Conservation (phyloP, 2,113 vertebrate species). For the Percopsis transmontana region DNA sequence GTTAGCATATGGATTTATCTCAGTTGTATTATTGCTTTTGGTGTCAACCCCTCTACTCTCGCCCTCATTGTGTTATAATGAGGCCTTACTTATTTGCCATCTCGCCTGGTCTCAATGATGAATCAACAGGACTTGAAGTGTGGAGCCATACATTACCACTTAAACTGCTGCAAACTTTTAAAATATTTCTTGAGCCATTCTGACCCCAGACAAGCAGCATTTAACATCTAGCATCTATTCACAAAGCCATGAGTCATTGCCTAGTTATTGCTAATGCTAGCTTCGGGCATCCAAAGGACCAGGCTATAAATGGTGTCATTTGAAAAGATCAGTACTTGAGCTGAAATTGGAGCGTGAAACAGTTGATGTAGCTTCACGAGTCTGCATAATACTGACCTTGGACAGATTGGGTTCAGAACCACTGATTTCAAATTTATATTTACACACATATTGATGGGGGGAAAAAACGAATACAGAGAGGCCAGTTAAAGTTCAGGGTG, state of each 20-base stretch:
- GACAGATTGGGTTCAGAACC: neutral
- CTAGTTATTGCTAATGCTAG: slow-evolving; percentile 33
- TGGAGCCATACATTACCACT: slow-evolving; percentile 18
- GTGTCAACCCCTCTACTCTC: neutral
- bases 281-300: slow-evolving; percentile 36
- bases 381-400: slow-evolving; percentile 3
- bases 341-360: slow-evolving; percentile 6
- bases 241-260: slow-evolving; percentile 40
- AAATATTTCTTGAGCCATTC: slow-evolving; percentile 10
- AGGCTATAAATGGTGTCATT: slow-evolving; percentile 8
- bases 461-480: neutral
- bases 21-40: slow-evolving; percentile 11
- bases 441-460: neutral
- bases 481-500: neutral
- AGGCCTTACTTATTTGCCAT: slow-evolving; percentile 60
- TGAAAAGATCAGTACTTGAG: slow-evolving; percentile 7
- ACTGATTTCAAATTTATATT: neutral
- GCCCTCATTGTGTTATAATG: slow-evolving; percentile 52
- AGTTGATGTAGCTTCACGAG: neutral
- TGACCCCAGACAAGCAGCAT: slow-evolving; percentile 9
- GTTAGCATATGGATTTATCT: slow-evolving; percentile 23
- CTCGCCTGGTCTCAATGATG: slow-evolving; percentile 36
- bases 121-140: slow-evolving; percentile 40
- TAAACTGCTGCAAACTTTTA: neutral
- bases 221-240: slow-evolving; percentile 23